Conservation (phyloP, 2,797 vertebrate genomes). For the Margarornis squamiger region DNA sequence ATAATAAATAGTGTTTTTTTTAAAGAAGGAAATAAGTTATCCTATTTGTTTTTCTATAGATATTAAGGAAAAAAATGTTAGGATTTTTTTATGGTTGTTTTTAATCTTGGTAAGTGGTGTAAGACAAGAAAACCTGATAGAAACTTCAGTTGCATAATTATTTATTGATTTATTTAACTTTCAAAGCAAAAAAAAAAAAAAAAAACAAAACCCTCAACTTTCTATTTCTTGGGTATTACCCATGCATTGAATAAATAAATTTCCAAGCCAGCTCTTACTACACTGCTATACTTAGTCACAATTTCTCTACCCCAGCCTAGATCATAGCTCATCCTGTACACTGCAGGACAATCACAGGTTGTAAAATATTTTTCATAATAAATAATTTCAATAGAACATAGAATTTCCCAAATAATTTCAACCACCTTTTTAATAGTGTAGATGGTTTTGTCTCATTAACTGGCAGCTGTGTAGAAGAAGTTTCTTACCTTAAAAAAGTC, state of each 20-base stretch:
- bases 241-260: not conserved
- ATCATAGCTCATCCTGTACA: not conserved
- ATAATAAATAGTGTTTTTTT: not conserved
- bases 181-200: not conserved
- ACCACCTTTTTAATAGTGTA: not conserved
- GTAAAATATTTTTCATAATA: not conserved
- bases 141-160: not conserved
- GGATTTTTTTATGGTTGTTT: not conserved
- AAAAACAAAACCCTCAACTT: not conserved
- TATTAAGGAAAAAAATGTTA: not conserved
- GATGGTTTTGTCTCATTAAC: accelerated
- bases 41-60: not conserved
- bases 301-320: not conserved
- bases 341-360: not conserved
- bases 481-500: not conserved
- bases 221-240: not conserved
- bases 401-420: not conserved
- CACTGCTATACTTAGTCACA: not conserved
- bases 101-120: not conserved
- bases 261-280: not conserved
- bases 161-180: not conserved
- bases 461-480: not conserved
- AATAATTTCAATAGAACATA: not conserved
- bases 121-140: not conserved
- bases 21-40: not conserved